A percentile compares a stretch with the other conserved stretches of the same genome.
phyloP scores from a whole-genome alignment of 2,888 invertebrate genomes.

The Plagiodera versicolora region DNA sequence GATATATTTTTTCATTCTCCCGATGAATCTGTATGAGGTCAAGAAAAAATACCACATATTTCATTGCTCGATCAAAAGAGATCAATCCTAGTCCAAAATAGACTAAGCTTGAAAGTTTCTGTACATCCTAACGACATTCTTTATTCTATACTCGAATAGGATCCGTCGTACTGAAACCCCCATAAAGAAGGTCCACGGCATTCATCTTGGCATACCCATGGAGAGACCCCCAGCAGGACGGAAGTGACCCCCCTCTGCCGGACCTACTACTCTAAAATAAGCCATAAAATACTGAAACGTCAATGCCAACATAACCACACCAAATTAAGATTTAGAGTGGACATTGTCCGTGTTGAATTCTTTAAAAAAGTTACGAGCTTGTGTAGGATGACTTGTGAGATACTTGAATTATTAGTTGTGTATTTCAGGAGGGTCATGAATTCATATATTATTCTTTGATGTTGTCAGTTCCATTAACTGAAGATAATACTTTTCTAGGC shows the following conservation, averaged over 20 bases:
- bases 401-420: background rate
- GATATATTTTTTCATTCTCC: too few species aligned
- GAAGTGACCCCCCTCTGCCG: conserved; percentile 40
- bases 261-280: conserved; percentile 42
- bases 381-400: background rate
- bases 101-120: too few species aligned
- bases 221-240: conserved; percentile 41
- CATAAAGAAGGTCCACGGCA: conserved; percentile 19
- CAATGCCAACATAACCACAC: conserved; percentile 45
- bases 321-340: conserved; percentile 47
- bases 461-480: too few species aligned
- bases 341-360: conserved; percentile 37
- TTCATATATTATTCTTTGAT: too few species aligned
- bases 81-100: too few species aligned
- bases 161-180: background rate
- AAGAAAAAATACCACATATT: too few species aligned
- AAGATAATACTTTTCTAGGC: too few species aligned
- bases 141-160: background rate
- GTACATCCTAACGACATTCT: too few species aligned
- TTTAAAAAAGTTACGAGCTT: background rate
- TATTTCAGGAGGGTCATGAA: too few species aligned
- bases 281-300: conserved; percentile 50
- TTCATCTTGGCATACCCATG: conserved; percentile 36
- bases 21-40: too few species aligned
- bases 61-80: too few species aligned